Conservation (phyloP, 2,888 invertebrate species). For the Cataglyphis livida region DNA sequence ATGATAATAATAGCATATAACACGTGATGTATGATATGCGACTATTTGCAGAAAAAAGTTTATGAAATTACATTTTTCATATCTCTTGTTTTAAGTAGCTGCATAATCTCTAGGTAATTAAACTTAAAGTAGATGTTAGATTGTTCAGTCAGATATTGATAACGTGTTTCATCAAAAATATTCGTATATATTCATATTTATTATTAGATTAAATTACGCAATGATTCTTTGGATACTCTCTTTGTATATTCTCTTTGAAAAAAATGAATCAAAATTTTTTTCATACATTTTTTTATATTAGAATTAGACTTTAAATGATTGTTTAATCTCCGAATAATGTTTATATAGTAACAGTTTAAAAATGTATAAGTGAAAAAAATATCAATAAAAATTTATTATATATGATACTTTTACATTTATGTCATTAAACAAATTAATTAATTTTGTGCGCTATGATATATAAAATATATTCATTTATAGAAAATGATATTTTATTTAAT, state of each 20-base stretch:
- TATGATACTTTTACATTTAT: neutral
- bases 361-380: neutral
- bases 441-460: neutral
- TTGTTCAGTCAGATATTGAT: neutral
- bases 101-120: neutral
- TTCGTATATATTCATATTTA: neutral
- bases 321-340: neutral
- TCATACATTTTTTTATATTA: neutral
- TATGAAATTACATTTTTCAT: neutral
- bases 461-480: neutral
- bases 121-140: neutral
- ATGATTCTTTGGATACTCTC: neutral
- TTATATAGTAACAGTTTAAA: neutral
- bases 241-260: neutral
- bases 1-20: neutral
- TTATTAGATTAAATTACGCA: neutral
- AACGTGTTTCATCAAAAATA: neutral
- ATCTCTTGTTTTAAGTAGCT: neutral
- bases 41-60: constrained; percentile 2
- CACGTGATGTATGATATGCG: neutral
- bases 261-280: neutral
- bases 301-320: neutral
- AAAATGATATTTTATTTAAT: neutral
- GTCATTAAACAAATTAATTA: neutral
- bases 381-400: neutral